Evolutionary conservation across 2,113 vertebrate genomes (phyloP), one percentile per base, ranked within the genome.

Genomic region (Sprattus sprattus): DNA sequence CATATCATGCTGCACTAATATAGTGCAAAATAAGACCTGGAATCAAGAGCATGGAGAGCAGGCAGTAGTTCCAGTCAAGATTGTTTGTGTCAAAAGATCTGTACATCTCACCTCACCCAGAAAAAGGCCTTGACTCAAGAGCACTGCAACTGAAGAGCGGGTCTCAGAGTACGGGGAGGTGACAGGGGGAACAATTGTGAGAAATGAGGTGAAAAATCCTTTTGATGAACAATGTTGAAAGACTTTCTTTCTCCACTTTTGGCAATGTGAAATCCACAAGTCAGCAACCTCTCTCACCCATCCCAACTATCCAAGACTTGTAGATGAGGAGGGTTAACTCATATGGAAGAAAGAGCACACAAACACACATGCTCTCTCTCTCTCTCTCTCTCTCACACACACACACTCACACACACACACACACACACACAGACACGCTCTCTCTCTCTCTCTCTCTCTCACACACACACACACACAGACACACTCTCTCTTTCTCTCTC

Each of bases 1-100:
- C 96, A 96, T 97, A 96, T 96, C 97, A 96, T 96, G 96, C 97
- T 97, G 98, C 98, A 99, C 98, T 99, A 99, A 99, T 97, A 98
- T 99, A 99, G 98, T 99, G 98, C 98, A 97, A 97, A 95, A 96
- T 96, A 94, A 95, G 92, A 95, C 95, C 97, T 97, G 96, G 95
- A 94, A 93, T 89, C 87, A 93, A 95, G 95, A 93, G 94, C 94
- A 94, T 28, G 94, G 93, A 92, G 93, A 94, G 90, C 92, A 95
- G 96, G 95, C 95, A 94, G 95, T 90, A 92, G 93, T 88, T 96
- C 93, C 93, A 93, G 93, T 95, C 96, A 92, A 95, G 93, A 95
- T 81, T 6, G 93, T 92, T 90, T 88, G 89, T 92, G 91, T 92
- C 89, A 81, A 89, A 94, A 93, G 86, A 89, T 86, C 89, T 88